Base-by-base conservation (phyloP, 2,113 vertebrate species). In the Jaculus jaculus region DNA sequence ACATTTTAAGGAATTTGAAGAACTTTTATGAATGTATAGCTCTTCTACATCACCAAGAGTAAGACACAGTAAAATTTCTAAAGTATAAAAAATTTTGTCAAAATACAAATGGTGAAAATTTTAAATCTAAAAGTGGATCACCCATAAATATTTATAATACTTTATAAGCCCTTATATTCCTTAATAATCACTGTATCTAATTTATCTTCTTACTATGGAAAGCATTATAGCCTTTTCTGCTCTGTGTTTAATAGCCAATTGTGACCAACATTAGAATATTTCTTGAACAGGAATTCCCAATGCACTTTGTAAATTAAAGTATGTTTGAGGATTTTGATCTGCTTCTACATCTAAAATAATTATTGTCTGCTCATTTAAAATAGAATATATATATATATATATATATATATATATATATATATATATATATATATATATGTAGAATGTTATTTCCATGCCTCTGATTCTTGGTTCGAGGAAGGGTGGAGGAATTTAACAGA, bases 111-210 rank as follows among this genome's bases (percentile, higher is more conserved):
- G 4, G 12, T 84, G 47, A 75, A 30, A 89, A 74, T 39, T 80
- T 94, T 86, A 83, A 95, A 92, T 51, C 12, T 39, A 65, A 86
- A 91, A 65, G 28, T 61, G 54, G 32, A 34, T 89, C 24, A 86
- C 24, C 15, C 30, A 30, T 66, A 82, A 60, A 71, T 47, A 75
- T 51, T 20, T 54, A 87, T 16, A 42, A 20, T 74, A 58, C 74
- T 87, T 72, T 13, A 87, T 2, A 87, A 90, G 1, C 69, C 20
- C 51, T 87, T 81, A 79, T 16, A 16, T 81, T 77, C 20, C 42
- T 85, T 66, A 91, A 91, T 74, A 28, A 58, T 74, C 51, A 69
- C 11, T 66, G 11, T n/a, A 51, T 77, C 4, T 11, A 91, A 82
- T 82, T 77, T 63, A 37, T 82, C 2, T 68, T 54, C 0, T 71